Conservation (phyloP, 2,888 invertebrate species). For the Xestia rhomboidea region DNA sequence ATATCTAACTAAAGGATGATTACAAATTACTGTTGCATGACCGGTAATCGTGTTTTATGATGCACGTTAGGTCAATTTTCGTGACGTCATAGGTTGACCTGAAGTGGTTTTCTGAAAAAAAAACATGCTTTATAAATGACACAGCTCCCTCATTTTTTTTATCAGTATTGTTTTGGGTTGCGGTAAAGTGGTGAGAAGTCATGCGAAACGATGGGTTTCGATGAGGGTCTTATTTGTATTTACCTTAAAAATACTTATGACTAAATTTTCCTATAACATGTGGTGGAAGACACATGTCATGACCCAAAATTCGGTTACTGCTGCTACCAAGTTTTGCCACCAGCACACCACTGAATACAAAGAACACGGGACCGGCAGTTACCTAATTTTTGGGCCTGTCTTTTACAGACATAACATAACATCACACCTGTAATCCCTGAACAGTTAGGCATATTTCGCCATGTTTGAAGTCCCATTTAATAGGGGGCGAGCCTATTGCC, state of each 20-base stretch:
- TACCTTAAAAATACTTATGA: no score
- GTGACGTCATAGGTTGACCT: slow-evolving; percentile 45
- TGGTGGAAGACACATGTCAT: background rate
- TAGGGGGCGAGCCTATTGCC: no score
- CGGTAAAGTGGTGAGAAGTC: slow-evolving; percentile 16
- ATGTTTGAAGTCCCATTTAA: no score
- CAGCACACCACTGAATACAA: background rate
- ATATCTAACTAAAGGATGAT: slow-evolving; percentile 47
- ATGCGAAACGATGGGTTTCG: background rate
- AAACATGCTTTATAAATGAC: background rate
- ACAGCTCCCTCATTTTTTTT: background rate
- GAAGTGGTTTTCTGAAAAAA: slow-evolving; percentile 16
- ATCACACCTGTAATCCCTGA: no score
- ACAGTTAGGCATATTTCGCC: no score
- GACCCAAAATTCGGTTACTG: background rate
- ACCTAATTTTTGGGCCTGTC: no score
- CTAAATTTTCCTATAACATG: background rate
- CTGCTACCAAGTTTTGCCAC: background rate
- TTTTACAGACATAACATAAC: no score
- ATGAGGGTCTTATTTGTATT: slow-evolving; percentile 6
- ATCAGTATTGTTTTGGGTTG: background rate
- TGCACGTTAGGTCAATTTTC: slow-evolving; percentile 45
- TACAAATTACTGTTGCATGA: slow-evolving; percentile 63
- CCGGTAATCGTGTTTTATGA: slow-evolving; percentile 56
- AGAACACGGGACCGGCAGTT: no score